Evolutionary conservation across 2,113 vertebrate species (phyloP), one percentile per base, ranked within the genome.

Genomic region (Podocnemis expansa): DNA sequence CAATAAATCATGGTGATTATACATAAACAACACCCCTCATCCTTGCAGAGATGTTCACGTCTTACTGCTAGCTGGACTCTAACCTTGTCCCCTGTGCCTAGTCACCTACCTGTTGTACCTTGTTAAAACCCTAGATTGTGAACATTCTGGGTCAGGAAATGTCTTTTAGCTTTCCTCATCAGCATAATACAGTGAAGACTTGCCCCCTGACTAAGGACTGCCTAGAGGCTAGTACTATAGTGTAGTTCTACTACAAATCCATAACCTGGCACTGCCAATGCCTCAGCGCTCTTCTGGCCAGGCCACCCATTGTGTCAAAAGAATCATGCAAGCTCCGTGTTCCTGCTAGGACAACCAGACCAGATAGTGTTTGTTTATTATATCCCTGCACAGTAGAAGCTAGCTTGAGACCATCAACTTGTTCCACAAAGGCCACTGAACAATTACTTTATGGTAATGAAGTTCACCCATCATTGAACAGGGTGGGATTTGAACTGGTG

Each of bases 401-500:
- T 76, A 45, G 73, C 22, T 41, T 76, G 9, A 45, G 31, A n/a
- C 34, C 49, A 47, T 13, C 58, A 45, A 38, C 58, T 70, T 21
- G 13, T 79, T 95, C 91, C 78, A 90, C 81, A 80, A 45, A 95
- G 90, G 82, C 73, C 75, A 43, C 6, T 0, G 41, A 43, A 76
- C 41, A 76, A 27, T 29, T 76, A 22, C 12, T 45, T 24, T 27
- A 22, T 5, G 84, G 87, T 80, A 91, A 78, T 95, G 91, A 95
- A 96, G 95, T 95, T n/a, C 73, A 92, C 89, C 70, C 58, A 31
- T 81, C 16, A 47, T 17, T 85, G 91, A 63, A 80, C 67, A 93
- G 85, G 34, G 41, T 51, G 82, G 75, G 60, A 93, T 76, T 81
- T 81, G 80, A 90, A 78, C 10, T 49, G 58, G 94, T 90, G 81